Percentiles rank a stretch among this genome's conserved stretches.
Evolutionary conservation across 2,797 vertebrate genomes (phyloP).

Genomic region (Apogon hyalosoma): DNA sequence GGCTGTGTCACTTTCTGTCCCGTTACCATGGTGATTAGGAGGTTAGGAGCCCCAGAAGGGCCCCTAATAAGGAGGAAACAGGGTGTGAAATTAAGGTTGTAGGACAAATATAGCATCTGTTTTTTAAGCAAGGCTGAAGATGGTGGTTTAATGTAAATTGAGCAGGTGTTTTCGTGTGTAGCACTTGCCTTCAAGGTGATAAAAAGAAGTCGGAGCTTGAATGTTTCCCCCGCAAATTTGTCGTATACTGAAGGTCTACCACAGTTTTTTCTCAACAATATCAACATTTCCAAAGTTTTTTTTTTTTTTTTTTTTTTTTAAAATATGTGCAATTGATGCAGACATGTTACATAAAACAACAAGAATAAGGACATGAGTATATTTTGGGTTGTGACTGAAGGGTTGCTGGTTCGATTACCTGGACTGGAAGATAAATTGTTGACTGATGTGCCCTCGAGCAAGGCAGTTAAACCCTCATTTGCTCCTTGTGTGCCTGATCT

Average conservation of each 20-base stretch:
- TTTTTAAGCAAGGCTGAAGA: constrained; percentile 63
- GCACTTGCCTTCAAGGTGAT: constrained; percentile 43
- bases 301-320: too few relatives aligned
- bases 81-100: constrained; percentile 79
- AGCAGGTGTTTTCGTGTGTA: constrained; percentile 50
- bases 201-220: constrained; percentile 24
- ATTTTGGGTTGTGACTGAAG: too few relatives aligned
- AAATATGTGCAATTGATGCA: constrained; percentile 24
- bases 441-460: too few relatives aligned
- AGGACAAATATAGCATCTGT: constrained; percentile 74
- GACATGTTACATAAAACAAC: constrained; percentile 20
- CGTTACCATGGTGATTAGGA: constrained; percentile 78
- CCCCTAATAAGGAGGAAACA: constrained; percentile 72
- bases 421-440: too few relatives aligned
- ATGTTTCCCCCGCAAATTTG: constrained; percentile 3
- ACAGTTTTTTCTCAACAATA: constrained; percentile 7
- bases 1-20: constrained; percentile 61
- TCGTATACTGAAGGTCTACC: neutral
- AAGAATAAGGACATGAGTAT: constrained; percentile 8
- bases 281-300: neutral
- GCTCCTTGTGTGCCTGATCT: too few relatives aligned
- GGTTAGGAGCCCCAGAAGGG: constrained; percentile 70
- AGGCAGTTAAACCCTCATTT: too few relatives aligned
- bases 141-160: constrained; percentile 63
- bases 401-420: too few relatives aligned